phyloP scores from a whole-genome alignment of 2,888 invertebrate species.

The Uloborus plumipes region DNA sequence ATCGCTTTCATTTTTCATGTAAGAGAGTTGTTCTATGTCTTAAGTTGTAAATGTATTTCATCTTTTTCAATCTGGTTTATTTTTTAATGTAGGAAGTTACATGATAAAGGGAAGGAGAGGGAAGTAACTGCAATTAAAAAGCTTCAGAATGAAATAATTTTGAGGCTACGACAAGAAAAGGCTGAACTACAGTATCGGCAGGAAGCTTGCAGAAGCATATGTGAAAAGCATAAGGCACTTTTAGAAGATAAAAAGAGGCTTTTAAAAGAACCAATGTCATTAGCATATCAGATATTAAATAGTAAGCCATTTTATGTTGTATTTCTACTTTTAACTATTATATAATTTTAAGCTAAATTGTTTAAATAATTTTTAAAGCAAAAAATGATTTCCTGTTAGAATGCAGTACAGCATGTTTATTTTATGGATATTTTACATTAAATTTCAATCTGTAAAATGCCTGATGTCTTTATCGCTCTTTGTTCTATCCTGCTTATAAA shows the following conservation, averaged over 20 bases:
- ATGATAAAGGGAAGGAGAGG: constrained; percentile 75
- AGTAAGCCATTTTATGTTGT: constrained; percentile 15
- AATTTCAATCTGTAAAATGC: no score
- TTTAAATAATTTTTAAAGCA: no score
- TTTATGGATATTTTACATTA: no score
- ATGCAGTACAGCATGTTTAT: no score
- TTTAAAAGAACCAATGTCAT: constrained; percentile 18
- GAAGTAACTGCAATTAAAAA: constrained; percentile 78
- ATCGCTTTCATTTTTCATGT: no score
- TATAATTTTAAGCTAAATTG: no score
- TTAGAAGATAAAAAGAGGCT: constrained; percentile 36
- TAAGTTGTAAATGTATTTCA: no score
- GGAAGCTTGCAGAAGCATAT: constrained; percentile 68
- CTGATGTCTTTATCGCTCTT: no score
- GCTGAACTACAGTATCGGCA: constrained; percentile 77
- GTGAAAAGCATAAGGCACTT: constrained; percentile 37
- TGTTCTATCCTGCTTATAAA: no score
- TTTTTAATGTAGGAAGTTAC: constrained; percentile 71
- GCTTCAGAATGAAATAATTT: constrained; percentile 78
- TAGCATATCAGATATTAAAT: constrained; percentile 15
- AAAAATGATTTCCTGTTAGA: no score
- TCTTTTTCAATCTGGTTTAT: neutral
- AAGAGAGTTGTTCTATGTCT: no score
- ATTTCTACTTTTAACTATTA: no score
- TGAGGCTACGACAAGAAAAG: constrained; percentile 79